Evolutionary conservation across 2,888 invertebrate genomes (phyloP).

Genomic region (Aromia moschata): DNA sequence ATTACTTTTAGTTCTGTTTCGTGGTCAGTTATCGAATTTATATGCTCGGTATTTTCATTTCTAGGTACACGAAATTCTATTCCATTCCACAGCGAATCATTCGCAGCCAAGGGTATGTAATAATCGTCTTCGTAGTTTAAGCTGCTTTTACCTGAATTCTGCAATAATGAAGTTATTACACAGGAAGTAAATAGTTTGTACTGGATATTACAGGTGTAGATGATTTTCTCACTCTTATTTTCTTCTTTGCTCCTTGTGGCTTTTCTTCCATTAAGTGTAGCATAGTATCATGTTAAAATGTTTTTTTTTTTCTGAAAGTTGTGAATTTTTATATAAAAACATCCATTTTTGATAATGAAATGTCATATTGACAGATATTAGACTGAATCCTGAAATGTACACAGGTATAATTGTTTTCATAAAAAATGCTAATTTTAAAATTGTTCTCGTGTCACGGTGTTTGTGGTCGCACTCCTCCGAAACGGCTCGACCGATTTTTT

Average conservation of each 20-base stretch:
- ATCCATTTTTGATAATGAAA: no score
- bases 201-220: background rate
- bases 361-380: no score
- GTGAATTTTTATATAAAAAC: no score
- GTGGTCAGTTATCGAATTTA: conserved; percentile 24
- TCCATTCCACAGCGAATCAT: conserved; percentile 38
- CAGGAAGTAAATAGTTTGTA: background rate
- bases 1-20: conserved; percentile 47
- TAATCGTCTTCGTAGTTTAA: conserved; percentile 27
- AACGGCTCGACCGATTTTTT: no score
- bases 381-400: no score
- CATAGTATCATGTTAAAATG: no score
- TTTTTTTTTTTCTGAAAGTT: no score
- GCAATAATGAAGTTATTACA: background rate
- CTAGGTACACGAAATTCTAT: conserved; percentile 26
- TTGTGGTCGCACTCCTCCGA: no score
- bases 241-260: conserved; percentile 15
- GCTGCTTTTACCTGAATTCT: conserved; percentile 6
- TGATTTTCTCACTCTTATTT: conserved; percentile 21
- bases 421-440: no score
- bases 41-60: conserved; percentile 27
- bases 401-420: no score
- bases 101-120: conserved; percentile 31
- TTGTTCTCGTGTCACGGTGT: no score
- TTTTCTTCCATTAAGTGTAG: conserved; percentile 10